Base-by-base conservation (phyloP, 2,888 invertebrate species). In the Diadromus collaris region DNA sequence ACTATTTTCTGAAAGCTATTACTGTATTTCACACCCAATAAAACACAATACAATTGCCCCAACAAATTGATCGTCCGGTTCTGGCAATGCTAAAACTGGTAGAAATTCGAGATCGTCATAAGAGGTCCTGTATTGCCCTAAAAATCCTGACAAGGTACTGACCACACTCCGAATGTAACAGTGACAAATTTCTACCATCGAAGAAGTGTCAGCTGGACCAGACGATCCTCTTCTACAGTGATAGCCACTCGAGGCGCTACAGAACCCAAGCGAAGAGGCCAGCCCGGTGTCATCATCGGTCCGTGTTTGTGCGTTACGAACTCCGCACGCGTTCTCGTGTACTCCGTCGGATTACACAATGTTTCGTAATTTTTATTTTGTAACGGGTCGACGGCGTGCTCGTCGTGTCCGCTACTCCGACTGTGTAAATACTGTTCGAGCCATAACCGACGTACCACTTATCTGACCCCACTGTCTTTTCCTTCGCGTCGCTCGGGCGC, bases 301-400 rank as follows among this genome's bases (percentile, higher is more conserved):
- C 32, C 71, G n/a, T 58, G 65, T 21, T 29, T 61, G 74, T 51
- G n/a, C 64, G 64, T 72, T 65, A 13, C 24, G 9, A 58, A 19
- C 21, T 64, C n/a, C 6, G 41, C 27, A 21, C 51, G 51, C 16
- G 61, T 41, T 61, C 61, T 56, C 32, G 56, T 64, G 24, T 29
- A 34, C 46, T 44, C 65, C 41, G 27, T 21, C 13, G 21, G 46
- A 16, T 81, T 71, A 79, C 79, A 74, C 84, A 86, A 84, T 64
- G 64, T 87, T 87, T 88, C 85, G 84, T 87, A 86, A 88, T 82
- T 78, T 44, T 70, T 77, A 85, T 88, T 88, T 86, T 85, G 85
- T 87, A 87, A 88, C 78, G 77, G 81, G 79, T 81, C 82, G 58
- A 44, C 67, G n/a, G 44, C 38, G 81, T 81, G 80, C 71, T 67